Conservation (phyloP, 2,113 vertebrate genomes). For the Taurulus bubalis region DNA sequence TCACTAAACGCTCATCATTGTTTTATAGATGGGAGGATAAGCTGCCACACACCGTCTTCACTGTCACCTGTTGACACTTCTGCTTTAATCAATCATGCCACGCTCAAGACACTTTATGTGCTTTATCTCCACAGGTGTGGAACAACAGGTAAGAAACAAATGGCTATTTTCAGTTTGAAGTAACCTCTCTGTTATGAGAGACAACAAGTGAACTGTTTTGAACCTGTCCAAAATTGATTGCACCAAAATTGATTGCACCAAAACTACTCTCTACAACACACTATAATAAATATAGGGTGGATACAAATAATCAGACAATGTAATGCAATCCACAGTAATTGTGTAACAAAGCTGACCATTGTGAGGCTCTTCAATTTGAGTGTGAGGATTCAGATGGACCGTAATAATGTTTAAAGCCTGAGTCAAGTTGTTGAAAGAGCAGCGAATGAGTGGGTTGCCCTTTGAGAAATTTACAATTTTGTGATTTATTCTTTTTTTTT, state of each 20-base stretch:
- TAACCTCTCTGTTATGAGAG: neutral
- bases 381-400: neutral
- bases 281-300: neutral
- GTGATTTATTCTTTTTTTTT: neutral
- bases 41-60: no score
- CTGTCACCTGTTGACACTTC: neutral
- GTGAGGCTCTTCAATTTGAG: no score
- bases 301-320: neutral
- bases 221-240: neutral
- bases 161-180: neutral
- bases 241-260: no score
- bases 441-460: neutral
- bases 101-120: neutral
- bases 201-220: no score
- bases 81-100: neutral
- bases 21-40: neutral
- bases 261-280: neutral
- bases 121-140: constrained; percentile 23
- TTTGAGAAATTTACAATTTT: neutral
- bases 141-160: constrained; percentile 26
- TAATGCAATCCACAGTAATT: neutral
- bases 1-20: neutral
- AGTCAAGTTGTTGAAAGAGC: neutral
- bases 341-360: neutral
- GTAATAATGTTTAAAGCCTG: neutral